phyloP scores from a whole-genome alignment of 1,140 invertebrate genomes.

The Cepaea nemoralis region DNA sequence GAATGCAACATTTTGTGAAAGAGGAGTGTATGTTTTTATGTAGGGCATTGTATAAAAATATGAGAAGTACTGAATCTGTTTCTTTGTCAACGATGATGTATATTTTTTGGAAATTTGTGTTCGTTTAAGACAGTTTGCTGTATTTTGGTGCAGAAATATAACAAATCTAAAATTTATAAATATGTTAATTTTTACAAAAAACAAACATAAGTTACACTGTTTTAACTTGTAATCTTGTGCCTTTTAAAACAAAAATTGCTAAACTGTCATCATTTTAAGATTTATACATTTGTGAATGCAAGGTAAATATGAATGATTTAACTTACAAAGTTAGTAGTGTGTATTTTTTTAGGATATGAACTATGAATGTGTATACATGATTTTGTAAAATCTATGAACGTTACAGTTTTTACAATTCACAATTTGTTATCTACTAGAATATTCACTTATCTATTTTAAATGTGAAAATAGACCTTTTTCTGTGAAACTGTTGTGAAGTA shows the following conservation, averaged over 20 bases:
- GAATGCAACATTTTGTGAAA: too few relatives aligned
- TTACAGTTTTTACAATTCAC: too few relatives aligned
- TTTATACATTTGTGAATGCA: neutral
- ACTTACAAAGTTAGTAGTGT: neutral
- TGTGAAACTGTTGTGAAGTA: neutral
- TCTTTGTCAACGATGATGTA: too few relatives aligned
- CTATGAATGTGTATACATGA: neutral
- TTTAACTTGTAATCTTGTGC: constrained; percentile 7
- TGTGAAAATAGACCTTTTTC: neutral
- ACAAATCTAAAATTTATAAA: neutral
- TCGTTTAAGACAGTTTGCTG: neutral
- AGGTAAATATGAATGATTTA: neutral
- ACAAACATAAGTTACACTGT: neutral
- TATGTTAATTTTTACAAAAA: neutral
- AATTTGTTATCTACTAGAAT: too few relatives aligned
- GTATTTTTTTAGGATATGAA: neutral
- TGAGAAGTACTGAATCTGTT: too few relatives aligned
- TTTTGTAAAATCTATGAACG: neutral
- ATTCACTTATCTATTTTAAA: too few relatives aligned
- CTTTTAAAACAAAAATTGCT: neutral
- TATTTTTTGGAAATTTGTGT: too few relatives aligned
- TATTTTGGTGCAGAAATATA: neutral
- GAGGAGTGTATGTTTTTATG: too few relatives aligned
- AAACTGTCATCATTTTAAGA: neutral
- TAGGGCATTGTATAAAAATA: too few relatives aligned